Conservation (phyloP, 2,113 vertebrate genomes). For the Tinamus guttatus region DNA sequence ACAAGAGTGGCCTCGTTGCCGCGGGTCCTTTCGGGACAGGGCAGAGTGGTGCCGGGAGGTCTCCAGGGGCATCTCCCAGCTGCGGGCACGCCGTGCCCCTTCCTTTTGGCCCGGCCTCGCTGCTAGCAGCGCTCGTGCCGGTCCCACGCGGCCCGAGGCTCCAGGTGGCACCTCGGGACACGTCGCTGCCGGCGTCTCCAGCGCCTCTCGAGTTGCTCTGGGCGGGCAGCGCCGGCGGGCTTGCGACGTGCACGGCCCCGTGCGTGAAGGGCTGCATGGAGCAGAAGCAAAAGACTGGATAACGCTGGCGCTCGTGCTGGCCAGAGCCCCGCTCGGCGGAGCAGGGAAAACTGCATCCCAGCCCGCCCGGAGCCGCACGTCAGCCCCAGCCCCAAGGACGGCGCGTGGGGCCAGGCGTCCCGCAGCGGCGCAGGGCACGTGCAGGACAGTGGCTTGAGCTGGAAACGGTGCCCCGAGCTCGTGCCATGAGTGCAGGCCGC, state of each 20-base stretch:
- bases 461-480: background rate
- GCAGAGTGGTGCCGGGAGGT: background rate
- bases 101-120: background rate
- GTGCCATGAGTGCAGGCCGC: background rate
- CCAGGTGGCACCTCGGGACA: background rate
- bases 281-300: conserved; percentile 21
- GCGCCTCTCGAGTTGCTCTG: conserved; percentile 27
- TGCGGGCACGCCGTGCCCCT: background rate
- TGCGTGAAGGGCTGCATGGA: background rate
- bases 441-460: background rate
- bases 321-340: background rate
- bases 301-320: background rate
- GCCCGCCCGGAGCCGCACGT: background rate
- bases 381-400: background rate
- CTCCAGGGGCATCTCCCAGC: background rate
- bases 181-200: background rate
- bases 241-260: conserved; percentile 12
- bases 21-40: fast-evolving
- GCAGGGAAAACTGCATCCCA: background rate
- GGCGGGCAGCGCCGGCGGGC: background rate
- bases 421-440: background rate
- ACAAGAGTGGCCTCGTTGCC: background rate
- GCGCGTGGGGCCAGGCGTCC: background rate
- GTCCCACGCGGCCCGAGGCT: background rate
- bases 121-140: too few relatives aligned